Evolutionary conservation across 2,797 vertebrate species (phyloP), one percentile per base, ranked within the genome.

Genomic region (Sebastes melanostomus): DNA sequence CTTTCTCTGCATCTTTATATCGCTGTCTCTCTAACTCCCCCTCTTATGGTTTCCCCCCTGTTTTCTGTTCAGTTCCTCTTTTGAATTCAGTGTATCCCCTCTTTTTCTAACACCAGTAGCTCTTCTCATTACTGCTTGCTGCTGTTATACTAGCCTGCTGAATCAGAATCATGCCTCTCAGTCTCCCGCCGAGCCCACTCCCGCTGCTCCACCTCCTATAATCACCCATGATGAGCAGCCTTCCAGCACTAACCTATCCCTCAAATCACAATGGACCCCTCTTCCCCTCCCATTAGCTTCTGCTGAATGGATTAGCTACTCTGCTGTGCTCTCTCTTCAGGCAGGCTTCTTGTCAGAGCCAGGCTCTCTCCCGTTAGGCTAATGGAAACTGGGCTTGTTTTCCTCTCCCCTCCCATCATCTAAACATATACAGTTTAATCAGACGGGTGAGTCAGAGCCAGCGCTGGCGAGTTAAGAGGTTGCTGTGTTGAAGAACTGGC

Each of bases 201-300:
- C 93, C 59, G 83, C 89, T 91, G 89, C 88, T 93, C 92, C 91
- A 91, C 92, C 92, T 92, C 90, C 86, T 83, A 88, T 95, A 95
- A 96, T 95, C 93, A 91, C 87, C 91, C 88, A 72, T 94, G 93
- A 96, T 95, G 93, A 93, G 93, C 90, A 91, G 91, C 90, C 92
- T 94, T 92, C 93, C 92, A 93, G 90, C 88, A 72, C 91, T 93
- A 93, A 94, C 92, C 94, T 88, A 94, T 94, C 87, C 92, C 90
- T 95, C 92, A 93, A 93, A 95, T 95, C 91, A 91, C 92, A 94
- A 92, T 90, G 89, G 94, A 94, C 91, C 93, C 85, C 85, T 91
- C 90, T 91, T 91, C 90, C 85, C 86, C 84, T 89, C 91, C 86
- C 89, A 94, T 95, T 95, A 95, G 92, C 91, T 88, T 90, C 87